Percentiles rank a stretch among this genome's conserved stretches.
phyloP scores from a whole-genome alignment of 2,888 invertebrate species.

The Eupeodes latifasciatus region DNA sequence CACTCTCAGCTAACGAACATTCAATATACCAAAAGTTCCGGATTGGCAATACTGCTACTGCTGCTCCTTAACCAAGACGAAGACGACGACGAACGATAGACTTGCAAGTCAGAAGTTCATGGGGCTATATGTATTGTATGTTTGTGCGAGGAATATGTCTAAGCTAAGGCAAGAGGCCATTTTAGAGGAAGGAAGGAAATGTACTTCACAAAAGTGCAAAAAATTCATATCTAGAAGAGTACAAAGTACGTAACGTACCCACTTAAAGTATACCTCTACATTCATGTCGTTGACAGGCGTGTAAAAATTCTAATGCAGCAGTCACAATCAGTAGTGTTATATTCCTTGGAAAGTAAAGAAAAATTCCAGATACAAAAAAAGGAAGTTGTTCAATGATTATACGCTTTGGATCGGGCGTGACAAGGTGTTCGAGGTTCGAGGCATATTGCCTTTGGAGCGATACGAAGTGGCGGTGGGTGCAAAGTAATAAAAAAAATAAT shows the following conservation, averaged over 20 bases:
- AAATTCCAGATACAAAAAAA: slow-evolving; percentile 23
- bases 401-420: not conserved
- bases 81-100: not conserved
- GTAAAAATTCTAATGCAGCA: slow-evolving; percentile 54
- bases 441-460: not conserved
- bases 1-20: slow-evolving; percentile 55
- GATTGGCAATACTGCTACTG: slow-evolving; percentile 15
- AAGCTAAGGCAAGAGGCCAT: slow-evolving; percentile 17
- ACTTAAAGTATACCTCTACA: not conserved
- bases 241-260: not conserved
- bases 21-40: slow-evolving; percentile 60
- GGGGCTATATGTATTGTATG: not conserved
- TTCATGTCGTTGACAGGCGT: slow-evolving; percentile 35
- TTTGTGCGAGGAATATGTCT: slow-evolving; percentile 10
- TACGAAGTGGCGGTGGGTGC: not conserved
- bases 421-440: not conserved
- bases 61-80: not conserved
- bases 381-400: slow-evolving; percentile 42
- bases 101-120: slow-evolving; percentile 17
- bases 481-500: not conserved
- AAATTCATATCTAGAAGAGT: slow-evolving; percentile 32
- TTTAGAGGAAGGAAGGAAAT: slow-evolving; percentile 57
- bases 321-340: slow-evolving; percentile 11
- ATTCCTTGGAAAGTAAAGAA: slow-evolving; percentile 9
- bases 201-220: slow-evolving; percentile 32